Base-by-base conservation (phyloP, 2,888 invertebrate species). In the Trissoscelio sp. region DNA sequence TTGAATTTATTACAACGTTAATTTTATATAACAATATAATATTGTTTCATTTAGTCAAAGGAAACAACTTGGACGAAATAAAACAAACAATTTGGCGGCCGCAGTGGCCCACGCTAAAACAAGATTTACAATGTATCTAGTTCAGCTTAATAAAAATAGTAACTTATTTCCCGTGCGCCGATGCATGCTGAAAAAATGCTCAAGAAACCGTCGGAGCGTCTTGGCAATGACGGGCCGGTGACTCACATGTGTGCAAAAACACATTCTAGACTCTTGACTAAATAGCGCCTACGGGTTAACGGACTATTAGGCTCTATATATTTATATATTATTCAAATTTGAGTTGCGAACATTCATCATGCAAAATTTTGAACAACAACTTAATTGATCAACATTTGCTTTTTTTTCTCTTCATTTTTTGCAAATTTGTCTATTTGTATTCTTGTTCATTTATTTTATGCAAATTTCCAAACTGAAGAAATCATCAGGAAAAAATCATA, bases 61-160 rank as follows among this genome's bases (percentile, higher is more conserved):
- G 1, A 53, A 53, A 53, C 53, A 53, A 31, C 28, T 31, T 9
- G 34, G 3, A n/a, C 55, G 37, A 18, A 55, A 31, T 31, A 37
- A 53, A 18, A 12, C 28, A 37, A 55, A 48, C 22, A 48, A 22
- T 55, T 37, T 20, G 24, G 31, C 39, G 12, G 31, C 34, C n/a
- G 51, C 16, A 39, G 37, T 39, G 2, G 18, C 66, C 64, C 48
- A 66, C 48, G 64, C 51, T 37, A 16, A 66, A 66, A 66, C 37
- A 53, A 67, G 42, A 67, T 67, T 67, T 67, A 51, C 55, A 53
- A 67, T 18, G 14, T 42, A 55, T 31, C 55, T 55, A 55, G 67
- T 31, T 31, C 24, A 67, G 28, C 28, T 31, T 20, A 67, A 20
- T 55, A 53, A 67, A 67, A 67, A 67, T 67, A 53, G 42, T 53